Percentiles rank a stretch among this genome's conserved stretches.
These are phyloP conservation scores for Hydractinia symbiolongicarpus DNA, from an alignment of 30 jellyfish, hydroid and myxozoan genomes.

Conservation along the genomic window DNA sequence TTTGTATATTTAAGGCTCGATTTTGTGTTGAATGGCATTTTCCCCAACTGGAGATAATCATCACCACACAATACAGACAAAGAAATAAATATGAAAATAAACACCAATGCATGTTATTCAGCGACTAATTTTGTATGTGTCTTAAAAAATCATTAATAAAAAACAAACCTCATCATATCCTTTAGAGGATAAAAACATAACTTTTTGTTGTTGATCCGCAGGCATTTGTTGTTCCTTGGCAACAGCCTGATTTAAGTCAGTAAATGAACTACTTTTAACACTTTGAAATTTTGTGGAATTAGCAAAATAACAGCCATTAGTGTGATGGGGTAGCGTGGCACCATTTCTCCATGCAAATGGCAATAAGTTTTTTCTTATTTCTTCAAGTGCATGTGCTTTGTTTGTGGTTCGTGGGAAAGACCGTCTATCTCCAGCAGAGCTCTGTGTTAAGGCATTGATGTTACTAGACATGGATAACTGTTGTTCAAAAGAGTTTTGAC, in stretches of 20 bases:
- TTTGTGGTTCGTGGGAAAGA: slow-evolving; percentile 28
- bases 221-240: neutral
- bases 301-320: neutral
- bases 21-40: no score
- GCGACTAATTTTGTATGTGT: neutral
- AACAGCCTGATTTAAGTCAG: slow-evolving; percentile 25
- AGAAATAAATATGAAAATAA: no score
- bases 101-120: no score
- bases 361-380: slow-evolving; percentile 29
- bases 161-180: slow-evolving; percentile 40
- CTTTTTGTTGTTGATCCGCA: slow-evolving; percentile 23
- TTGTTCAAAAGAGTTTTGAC: slow-evolving; percentile 31
- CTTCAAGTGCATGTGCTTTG: slow-evolving; percentile 34
- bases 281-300: slow-evolving; percentile 3
- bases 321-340: neutral
- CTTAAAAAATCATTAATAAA: neutral
- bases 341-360: slow-evolving; percentile 41
- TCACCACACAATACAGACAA: no score
- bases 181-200: slow-evolving; percentile 20
- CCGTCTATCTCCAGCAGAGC: slow-evolving; percentile 43
- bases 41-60: no score
- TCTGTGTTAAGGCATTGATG: slow-evolving; percentile 35
- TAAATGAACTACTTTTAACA: slow-evolving; percentile 22
- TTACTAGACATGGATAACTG: slow-evolving; percentile 8
- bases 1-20: no score